phyloP scores from a whole-genome alignment of 2,888 invertebrate genomes.

The Drosophila phalerata region DNA sequence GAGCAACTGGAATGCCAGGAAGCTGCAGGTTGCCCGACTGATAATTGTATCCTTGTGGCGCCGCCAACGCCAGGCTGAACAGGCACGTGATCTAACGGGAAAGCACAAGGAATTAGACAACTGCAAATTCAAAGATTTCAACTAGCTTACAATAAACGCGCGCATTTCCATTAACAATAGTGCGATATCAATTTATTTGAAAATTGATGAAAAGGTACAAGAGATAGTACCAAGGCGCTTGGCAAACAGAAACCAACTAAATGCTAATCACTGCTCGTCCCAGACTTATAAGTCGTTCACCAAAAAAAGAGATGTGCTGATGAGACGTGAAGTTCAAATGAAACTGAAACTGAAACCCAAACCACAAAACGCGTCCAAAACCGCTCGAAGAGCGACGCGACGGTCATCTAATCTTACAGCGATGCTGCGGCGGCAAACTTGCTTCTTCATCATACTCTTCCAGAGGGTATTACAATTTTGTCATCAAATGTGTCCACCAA shows the following conservation, averaged over 20 bases:
- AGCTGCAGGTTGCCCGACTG: conserved; percentile 55
- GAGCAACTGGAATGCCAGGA: conserved; percentile 37
- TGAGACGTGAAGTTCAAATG: conserved; percentile 46
- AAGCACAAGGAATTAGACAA: conserved; percentile 23
- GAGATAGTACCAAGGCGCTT: conserved; percentile 68
- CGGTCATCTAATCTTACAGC: conserved; percentile 33
- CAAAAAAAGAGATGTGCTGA: conserved; percentile 29
- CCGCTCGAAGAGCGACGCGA: conserved; percentile 35
- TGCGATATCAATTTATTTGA: conserved; percentile 4
- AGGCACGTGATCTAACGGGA: conserved; percentile 72
- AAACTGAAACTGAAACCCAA: conserved; percentile 57
- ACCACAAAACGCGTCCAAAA: conserved; percentile 40
- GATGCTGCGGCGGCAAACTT: conserved; percentile 26
- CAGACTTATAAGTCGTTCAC: conserved; percentile 82
- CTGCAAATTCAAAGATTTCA: background rate
- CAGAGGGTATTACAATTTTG: background rate
- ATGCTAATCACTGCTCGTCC: conserved; percentile 77
- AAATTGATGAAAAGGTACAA: conserved; percentile 7
- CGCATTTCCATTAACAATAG: conserved; percentile 70
- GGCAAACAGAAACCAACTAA: conserved; percentile 84
- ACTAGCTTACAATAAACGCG: conserved; percentile 79
- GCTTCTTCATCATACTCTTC: background rate
- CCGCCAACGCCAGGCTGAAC: conserved; percentile 70
- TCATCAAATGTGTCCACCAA: background rate
- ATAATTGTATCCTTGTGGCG: conserved; percentile 83